These are phyloP conservation scores for Chaunax sp. DNA, from an alignment of 2,797 vertebrate species.

Conservation along the genomic window DNA sequence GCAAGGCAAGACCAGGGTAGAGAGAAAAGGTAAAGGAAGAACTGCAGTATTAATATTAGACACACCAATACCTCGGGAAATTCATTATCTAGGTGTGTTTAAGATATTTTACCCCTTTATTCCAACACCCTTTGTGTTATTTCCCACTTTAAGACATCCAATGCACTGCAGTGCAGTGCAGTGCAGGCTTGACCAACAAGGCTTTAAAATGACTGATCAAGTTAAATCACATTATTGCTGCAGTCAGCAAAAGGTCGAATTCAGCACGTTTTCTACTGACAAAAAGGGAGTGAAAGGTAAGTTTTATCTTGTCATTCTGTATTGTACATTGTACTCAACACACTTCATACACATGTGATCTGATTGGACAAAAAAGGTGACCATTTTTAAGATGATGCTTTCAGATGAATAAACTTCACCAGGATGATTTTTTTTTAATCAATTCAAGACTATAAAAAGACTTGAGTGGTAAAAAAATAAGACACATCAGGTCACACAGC, in stretches of 20 bases:
- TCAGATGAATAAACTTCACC: not conserved
- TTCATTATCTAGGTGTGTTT: slow-evolving; percentile 1
- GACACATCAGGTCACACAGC: slow-evolving; percentile 29
- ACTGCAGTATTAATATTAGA: slow-evolving; percentile 12
- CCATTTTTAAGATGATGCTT: slow-evolving; percentile 2
- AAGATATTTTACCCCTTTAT: slow-evolving; percentile 12
- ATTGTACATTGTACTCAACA: slow-evolving; percentile 14
- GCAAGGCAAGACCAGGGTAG: slow-evolving; percentile 21
- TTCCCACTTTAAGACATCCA: slow-evolving; percentile 27
- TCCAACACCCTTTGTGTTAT: not conserved
- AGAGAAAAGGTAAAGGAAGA: slow-evolving; percentile 9
- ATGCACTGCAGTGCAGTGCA: not conserved
- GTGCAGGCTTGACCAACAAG: slow-evolving; percentile 5
- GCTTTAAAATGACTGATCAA: slow-evolving; percentile 6
- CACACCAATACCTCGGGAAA: not conserved
- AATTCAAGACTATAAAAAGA: slow-evolving; percentile 4
- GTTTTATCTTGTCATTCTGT: slow-evolving; percentile 21
- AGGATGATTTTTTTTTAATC: not conserved
- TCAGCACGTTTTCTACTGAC: slow-evolving; percentile 27
- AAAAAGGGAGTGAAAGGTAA: slow-evolving; percentile 34
- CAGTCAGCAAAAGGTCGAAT: slow-evolving; percentile 41
- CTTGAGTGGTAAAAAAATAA: slow-evolving; percentile 16
- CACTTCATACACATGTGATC: slow-evolving; percentile 1
- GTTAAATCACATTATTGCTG: slow-evolving; percentile 12
- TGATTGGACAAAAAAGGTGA: slow-evolving; percentile 38